Conservation (phyloP, 2,797 vertebrate species). For the Enteromius radiatus region DNA sequence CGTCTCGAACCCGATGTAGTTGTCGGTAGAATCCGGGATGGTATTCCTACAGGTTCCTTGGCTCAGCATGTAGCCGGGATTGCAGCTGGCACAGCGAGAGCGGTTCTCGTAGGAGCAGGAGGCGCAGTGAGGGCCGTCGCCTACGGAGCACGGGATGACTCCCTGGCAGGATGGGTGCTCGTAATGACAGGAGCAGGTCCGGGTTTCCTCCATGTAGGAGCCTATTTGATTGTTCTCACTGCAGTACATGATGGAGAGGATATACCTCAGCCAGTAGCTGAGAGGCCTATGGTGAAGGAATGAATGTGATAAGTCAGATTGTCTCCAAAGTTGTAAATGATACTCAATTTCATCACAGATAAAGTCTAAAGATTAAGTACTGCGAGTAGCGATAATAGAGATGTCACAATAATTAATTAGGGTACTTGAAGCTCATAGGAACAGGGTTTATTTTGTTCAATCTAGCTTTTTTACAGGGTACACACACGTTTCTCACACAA, state of each 20-base stretch:
- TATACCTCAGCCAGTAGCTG: slow-evolving; percentile 91
- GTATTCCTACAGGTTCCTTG: slow-evolving; percentile 93
- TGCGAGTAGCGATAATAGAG: neutral
- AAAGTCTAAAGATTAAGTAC: slow-evolving; percentile 5
- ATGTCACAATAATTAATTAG: slow-evolving; percentile 14
- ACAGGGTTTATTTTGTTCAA: neutral
- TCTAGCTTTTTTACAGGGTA: neutral
- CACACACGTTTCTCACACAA: neutral
- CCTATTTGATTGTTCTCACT: slow-evolving; percentile 94
- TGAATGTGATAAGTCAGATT: slow-evolving; percentile 10
- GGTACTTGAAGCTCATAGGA: neutral
- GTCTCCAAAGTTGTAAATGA: slow-evolving; percentile 7
- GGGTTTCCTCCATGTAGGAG: slow-evolving; percentile 90
- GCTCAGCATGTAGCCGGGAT: slow-evolving; percentile 90
- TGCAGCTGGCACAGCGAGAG: slow-evolving; percentile 91
- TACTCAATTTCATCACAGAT: slow-evolving; percentile 8
- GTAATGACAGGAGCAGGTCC: slow-evolving; percentile 89
- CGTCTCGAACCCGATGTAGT: slow-evolving; percentile 95
- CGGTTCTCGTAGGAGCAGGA: slow-evolving; percentile 93
- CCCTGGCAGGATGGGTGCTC: slow-evolving; percentile 89
- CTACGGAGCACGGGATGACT: slow-evolving; percentile 86
- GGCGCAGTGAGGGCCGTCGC: slow-evolving; percentile 85
- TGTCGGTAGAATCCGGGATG: slow-evolving; percentile 94
- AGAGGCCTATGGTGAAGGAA: slow-evolving; percentile 77
- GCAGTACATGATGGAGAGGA: slow-evolving; percentile 97